Evolutionary conservation across 2,888 invertebrate genomes (phyloP).

Genomic region (Anodontia alba): DNA sequence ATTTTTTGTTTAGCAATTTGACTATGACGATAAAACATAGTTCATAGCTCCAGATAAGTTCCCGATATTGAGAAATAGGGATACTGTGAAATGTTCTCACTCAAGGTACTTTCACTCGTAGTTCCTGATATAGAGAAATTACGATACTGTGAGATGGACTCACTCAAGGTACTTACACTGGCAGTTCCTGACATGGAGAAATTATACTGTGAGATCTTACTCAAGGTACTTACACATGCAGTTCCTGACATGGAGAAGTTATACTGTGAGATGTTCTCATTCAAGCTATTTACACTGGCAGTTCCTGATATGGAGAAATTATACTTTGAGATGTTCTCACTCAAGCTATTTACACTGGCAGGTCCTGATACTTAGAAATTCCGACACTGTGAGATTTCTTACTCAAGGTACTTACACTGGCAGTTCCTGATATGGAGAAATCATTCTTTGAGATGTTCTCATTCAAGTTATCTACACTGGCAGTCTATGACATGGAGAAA

Average conservation of each 20-base stretch:
- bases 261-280: slow-evolving; percentile 87
- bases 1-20: too few species aligned
- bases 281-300: too few species aligned
- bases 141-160: slow-evolving; percentile 87
- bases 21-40: too few species aligned
- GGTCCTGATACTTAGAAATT: slow-evolving; percentile 70
- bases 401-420: too few species aligned
- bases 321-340: too few species aligned
- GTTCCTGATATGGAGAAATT: too few species aligned
- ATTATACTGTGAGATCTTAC: too few species aligned
- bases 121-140: slow-evolving; percentile 71
- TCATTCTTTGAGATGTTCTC: too few species aligned
- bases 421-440: too few species aligned
- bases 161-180: slow-evolving; percentile 80
- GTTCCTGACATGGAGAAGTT: slow-evolving; percentile 69
- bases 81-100: slow-evolving; percentile 87
- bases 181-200: too few species aligned
- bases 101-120: not conserved
- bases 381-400: slow-evolving; percentile 87
- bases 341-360: not conserved
- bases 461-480: not conserved
- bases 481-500: slow-evolving; percentile 70
- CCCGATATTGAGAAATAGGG: too few species aligned
- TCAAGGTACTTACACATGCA: not conserved
- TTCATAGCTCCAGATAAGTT: too few species aligned